Evolutionary conservation across 2,888 invertebrate species (phyloP), one percentile per base, ranked within the genome.

Genomic region (Meteorus colon): DNA sequence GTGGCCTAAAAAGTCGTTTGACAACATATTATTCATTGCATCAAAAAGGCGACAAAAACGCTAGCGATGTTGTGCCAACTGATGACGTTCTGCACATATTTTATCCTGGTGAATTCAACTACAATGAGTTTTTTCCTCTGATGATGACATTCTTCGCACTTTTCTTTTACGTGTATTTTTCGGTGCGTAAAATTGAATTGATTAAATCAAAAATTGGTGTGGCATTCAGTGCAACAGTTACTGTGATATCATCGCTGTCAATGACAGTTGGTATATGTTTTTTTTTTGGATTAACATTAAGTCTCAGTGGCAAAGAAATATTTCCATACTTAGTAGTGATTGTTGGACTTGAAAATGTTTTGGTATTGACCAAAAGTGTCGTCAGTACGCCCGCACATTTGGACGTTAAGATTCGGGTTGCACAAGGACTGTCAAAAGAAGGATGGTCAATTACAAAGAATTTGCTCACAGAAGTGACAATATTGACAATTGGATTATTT

Each of bases 361-460:
- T 97, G 75, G 96, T 97, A 0, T 90, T 97, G 66, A 97, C 97
- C 0, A 96, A 96, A 88, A 97, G 98, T 83, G 97, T 99, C 0
- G 96, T 98, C 0, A 96, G 96, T 1, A 97, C 98, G 67, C 95
- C 97, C 1, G 90, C 92, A 1, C 95, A 98, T 81, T 92, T 99
- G 70, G 98, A 99, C 89, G 96, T 98, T 6, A 98, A 98, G 90
- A 96, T 98, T 81, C 93, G 98, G 19, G 94, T 99, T 4, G 98
- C 98, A 0, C 97, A 97, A 91, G 99, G 98, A 2, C 91, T 99
- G n/a, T 97, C 97, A 86, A 96, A 96, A 86, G 99, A 99, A 90
- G 99, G 98, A 12, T 98, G 98, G 98, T 96, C 96, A 4, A 98
- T 99, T 66, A 97, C 98, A 0, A 98, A 98, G 88, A 98, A 98